These are phyloP conservation scores for Catajapyx aquilonaris DNA, from an alignment of 1,140 invertebrate species.

Conservation along the genomic window DNA sequence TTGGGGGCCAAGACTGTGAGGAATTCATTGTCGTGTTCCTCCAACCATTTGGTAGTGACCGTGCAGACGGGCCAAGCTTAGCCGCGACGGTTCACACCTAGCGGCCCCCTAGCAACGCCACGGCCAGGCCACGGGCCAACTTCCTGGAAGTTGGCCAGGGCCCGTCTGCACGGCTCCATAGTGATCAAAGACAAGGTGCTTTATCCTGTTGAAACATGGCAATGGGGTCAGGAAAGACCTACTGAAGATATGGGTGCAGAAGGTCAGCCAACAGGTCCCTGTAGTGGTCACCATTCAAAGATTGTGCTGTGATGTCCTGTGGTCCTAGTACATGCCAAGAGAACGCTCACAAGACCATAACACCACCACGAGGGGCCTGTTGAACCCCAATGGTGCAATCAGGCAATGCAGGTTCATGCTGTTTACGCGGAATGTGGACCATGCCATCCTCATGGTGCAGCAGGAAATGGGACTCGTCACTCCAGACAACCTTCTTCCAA, in stretches of 20 bases:
- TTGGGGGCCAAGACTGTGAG: conserved; percentile 2
- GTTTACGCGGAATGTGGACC: conserved; percentile 5
- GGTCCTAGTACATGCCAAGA: background rate
- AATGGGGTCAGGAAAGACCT: background rate
- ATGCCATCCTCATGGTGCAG: conserved; percentile 8
- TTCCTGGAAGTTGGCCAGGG: too few relatives aligned
- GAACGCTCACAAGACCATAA: background rate
- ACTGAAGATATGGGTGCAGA: background rate
- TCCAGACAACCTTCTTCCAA: conserved; percentile 7
- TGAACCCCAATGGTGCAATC: too few relatives aligned
- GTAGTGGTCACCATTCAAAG: background rate
- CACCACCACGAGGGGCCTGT: too few relatives aligned
- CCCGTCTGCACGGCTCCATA: too few relatives aligned
- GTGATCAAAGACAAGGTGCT: too few relatives aligned
- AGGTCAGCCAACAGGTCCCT: conserved; percentile 1
- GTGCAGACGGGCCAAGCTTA: too few relatives aligned
- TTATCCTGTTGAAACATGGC: background rate
- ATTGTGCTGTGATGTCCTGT: background rate
- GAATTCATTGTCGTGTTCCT: conserved; percentile 1
- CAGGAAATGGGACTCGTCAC: conserved; percentile 6
- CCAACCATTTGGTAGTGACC: conserved; percentile 2
- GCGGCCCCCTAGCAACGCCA: too few relatives aligned
- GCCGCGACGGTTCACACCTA: too few relatives aligned
- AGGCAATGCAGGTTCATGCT: conserved; percentile 1
- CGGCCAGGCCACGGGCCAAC: too few relatives aligned